A percentile compares a stretch with the other conserved stretches of the same genome.
These are phyloP conservation scores for Boloria selene DNA, from an alignment of 2,888 invertebrate genomes.

Conservation along the genomic window DNA sequence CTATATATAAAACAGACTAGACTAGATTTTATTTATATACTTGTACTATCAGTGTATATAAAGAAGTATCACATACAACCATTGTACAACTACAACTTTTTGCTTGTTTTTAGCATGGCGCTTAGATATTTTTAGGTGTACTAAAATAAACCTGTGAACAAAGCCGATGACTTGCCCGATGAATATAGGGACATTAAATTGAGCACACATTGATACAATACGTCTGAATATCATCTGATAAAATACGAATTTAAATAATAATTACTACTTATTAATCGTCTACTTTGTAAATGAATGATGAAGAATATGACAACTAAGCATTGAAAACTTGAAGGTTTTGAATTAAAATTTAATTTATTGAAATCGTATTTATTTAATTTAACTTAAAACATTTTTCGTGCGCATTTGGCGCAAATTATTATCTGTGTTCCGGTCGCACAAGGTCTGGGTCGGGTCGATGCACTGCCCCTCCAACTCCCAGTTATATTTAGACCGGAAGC, in stretches of 20 bases:
- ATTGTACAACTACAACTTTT: not conserved
- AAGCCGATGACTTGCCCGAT: slow-evolving; percentile 22
- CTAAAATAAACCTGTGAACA: slow-evolving; percentile 42
- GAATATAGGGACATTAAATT: not conserved
- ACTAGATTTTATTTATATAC: not conserved
- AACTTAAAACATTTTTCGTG: not conserved
- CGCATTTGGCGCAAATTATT: slow-evolving; percentile 25
- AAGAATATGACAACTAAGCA: no score
- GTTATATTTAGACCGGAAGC: slow-evolving; percentile 77
- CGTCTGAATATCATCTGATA: no score
- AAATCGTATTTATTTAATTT: not conserved
- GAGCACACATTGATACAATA: no score
- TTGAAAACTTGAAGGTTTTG: no score
- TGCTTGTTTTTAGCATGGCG: slow-evolving; percentile 28
- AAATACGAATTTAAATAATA: no score
- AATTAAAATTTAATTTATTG: no score
- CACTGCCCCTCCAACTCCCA: slow-evolving; percentile 49
- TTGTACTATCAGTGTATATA: no score
- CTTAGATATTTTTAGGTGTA: slow-evolving; percentile 26
- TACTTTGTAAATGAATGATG: no score
- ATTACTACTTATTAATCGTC: no score
- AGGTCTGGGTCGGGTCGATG: slow-evolving; percentile 75
- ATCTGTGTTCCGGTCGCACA: slow-evolving; percentile 61
- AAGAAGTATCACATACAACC: no score
- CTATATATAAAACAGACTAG: not conserved